These are phyloP conservation scores for Amniataba percoides DNA, from an alignment of 2,797 vertebrate species.

Conservation along the genomic window DNA sequence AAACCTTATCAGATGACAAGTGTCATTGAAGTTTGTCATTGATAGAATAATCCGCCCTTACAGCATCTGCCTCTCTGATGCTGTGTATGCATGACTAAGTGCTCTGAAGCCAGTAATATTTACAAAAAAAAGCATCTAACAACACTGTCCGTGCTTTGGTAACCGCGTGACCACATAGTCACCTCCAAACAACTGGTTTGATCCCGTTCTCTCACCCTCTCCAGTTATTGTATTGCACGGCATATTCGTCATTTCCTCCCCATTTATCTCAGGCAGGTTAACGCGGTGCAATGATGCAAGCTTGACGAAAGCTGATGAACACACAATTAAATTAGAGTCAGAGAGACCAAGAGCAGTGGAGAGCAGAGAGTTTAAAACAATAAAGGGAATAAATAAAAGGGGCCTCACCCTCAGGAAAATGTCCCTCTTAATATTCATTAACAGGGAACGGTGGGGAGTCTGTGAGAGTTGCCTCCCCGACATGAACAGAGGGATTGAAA, in stretches of 20 bases:
- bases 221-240: conserved; percentile 25
- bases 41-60: conserved; percentile 68
- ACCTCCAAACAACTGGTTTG: conserved; percentile 15
- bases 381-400: conserved; percentile 80
- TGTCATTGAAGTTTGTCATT: conserved; percentile 76
- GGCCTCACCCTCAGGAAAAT: conserved; percentile 78
- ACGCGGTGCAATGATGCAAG: conserved; percentile 61
- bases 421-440: conserved; percentile 83
- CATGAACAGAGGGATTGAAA: conserved; percentile 72
- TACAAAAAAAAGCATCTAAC: conserved; percentile 26
- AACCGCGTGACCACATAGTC: no score
- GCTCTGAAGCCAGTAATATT: conserved; percentile 23
- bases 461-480: conserved; percentile 62
- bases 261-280: conserved; percentile 53
- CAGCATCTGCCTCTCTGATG: conserved; percentile 49
- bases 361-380: conserved; percentile 69
- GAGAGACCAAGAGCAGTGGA: conserved; percentile 17
- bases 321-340: conserved; percentile 47
- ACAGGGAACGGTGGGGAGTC: conserved; percentile 68
- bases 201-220: conserved; percentile 18
- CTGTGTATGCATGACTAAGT: conserved; percentile 27
- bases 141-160: background rate
- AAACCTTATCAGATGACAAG: conserved; percentile 73
- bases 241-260: conserved; percentile 40
- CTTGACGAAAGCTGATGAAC: conserved; percentile 48